Evolutionary conservation across 2,888 invertebrate species (phyloP), one percentile per base, ranked within the genome.

Genomic region (Drosophila flavopinicola): DNA sequence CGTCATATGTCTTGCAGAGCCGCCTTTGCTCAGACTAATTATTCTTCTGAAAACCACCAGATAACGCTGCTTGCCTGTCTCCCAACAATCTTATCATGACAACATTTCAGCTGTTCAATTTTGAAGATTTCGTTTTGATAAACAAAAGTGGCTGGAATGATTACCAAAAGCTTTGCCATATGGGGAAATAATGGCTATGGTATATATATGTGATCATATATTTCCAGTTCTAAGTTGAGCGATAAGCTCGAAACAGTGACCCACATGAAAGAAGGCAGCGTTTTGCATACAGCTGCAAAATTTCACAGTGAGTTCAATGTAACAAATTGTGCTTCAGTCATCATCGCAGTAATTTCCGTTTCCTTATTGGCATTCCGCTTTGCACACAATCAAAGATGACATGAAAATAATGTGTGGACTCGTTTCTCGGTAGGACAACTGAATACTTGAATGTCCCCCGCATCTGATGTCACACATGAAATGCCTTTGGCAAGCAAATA

Each of bases 401-500:
- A 17, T 23, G 10, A 25, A 42, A 45, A 37, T 25, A 30, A 37
- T 33, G 9, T 29, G 37, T 35, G 29, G 30, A 6, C 32, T 32
- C 49, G 23, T 51, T 10, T 11, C 71, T 20, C 20, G n/a, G n/a
- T n/a, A 56, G 35, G 7, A 32, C 7, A 29, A 37, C 17, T 11
- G 23, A 56, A 52, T 61, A 35, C 48, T 41, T 20, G 17, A 35
- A 32, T 35, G 24, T 17, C n/a, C 32, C 39, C 23, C 25, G n/a
- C 10, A 10, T 2, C n/a, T 38, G 13, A 5, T 5, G 60, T 72
- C 75, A 60, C 52, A 56, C 63, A 66, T 61, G 39, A 48, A 59
- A 65, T 57, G 56, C 38, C 48, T 45, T 74, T 74, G 65, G 73
- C 69, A 77, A 45, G 42, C 53, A 44, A 11, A 60, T 65, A 75